Base-by-base conservation (phyloP, 2,797 vertebrate genomes). In the Macroramphosus scolopax region DNA sequence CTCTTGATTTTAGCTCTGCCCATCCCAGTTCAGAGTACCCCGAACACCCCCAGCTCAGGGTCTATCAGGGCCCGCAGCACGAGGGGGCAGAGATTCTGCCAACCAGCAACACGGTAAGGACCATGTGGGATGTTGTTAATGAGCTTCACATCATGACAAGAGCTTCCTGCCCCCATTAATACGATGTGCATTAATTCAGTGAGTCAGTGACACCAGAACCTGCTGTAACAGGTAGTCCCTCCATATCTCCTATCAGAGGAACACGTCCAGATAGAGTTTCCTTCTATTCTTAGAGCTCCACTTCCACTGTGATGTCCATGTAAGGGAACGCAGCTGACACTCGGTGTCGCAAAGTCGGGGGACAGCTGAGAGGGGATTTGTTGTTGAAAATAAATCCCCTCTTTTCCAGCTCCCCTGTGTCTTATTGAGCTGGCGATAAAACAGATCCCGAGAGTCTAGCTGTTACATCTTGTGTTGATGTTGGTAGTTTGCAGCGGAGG, bases 21-120 rank as follows among this genome's bases (percentile, higher is more conserved):
- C 89, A 88, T 48, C 58, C 80, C 37, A 59, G 60, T 17, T 52
- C 83, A 29, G 91, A 92, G 51, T 91, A 91, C 60, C 42, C 82
- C 1, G 91, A 92, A 20, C 91, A 90, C 16, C 80, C 88, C 43
- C 88, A 90, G 40, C 77, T 92, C 63, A 68, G 89, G 69, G 84
- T 91, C 14, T 92, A 90, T 37, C 91, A 90, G 75, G 86, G 82
- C 51, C 68, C 88, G 15, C 90, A 89, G 68, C 86, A 71, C 1
- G 89, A 91, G 0, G 87, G 84, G 61, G 63, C 68, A 0, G 90
- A 91, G 52, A 9, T 63, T 14, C 52, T 91, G 68, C 35, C 71
- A 4, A 36, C 85, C 48, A 76, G 54, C 33, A 84, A 59, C 79
- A 75, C 87, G 85, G 91, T 91, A 84, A 85, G 88, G 56, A 33